Conservation (phyloP, 2,888 invertebrate species). For the Ochropacha duplaris region DNA sequence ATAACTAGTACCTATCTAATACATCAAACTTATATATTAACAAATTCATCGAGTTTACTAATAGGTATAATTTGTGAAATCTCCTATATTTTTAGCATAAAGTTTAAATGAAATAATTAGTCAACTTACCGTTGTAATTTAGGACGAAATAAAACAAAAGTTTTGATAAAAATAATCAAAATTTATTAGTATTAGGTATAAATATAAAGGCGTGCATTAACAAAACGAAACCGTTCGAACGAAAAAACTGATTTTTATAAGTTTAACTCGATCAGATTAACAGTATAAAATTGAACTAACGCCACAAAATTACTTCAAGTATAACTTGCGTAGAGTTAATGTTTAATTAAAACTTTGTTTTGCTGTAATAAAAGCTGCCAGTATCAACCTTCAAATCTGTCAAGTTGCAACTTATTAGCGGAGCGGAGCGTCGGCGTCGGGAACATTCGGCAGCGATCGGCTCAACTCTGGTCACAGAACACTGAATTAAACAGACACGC, state of each 20-base stretch:
- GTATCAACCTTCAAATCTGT: slow-evolving; percentile 27
- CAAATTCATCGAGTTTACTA: too few relatives aligned
- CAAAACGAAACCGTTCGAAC: not conserved
- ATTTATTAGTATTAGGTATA: too few relatives aligned
- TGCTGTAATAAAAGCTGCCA: slow-evolving; percentile 22
- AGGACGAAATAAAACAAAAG: too few relatives aligned
- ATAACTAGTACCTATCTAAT: too few relatives aligned
- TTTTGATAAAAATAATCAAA: too few relatives aligned
- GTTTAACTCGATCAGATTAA: not conserved
- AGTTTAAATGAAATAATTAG: too few relatives aligned
- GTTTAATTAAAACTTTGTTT: slow-evolving; percentile 35
- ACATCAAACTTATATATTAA: too few relatives aligned
- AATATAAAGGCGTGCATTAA: too few relatives aligned
- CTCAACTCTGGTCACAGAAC: not conserved
- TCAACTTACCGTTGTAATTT: too few relatives aligned
- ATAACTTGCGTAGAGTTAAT: slow-evolving; percentile 9
- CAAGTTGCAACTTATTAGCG: slow-evolving; percentile 27
- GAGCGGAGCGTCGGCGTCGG: too few relatives aligned
- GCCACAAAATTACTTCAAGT: not conserved
- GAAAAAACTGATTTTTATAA: not conserved
- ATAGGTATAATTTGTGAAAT: too few relatives aligned
- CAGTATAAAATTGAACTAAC: not conserved
- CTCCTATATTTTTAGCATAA: too few relatives aligned
- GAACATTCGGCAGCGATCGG: slow-evolving; percentile 1
- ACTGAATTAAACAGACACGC: not conserved